Evolutionary conservation across 1,140 invertebrate genomes (phyloP).

Genomic region (Sinella curviseta): DNA sequence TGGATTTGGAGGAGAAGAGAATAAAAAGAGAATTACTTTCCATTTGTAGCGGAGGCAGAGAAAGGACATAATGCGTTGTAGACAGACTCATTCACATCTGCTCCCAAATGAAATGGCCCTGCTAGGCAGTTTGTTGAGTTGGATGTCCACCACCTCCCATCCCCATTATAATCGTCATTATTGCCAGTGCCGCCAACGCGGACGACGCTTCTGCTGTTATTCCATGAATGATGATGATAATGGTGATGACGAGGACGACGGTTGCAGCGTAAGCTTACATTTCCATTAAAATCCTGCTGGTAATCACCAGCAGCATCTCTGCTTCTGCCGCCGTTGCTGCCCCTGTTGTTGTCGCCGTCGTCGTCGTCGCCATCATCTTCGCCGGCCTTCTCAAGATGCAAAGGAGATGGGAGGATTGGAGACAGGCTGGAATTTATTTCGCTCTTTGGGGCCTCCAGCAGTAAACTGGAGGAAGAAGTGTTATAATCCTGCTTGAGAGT

Average conservation of each 20-base stretch:
- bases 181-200: too few species aligned
- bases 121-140: slow-evolving; percentile 9
- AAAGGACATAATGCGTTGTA: slow-evolving; percentile 34
- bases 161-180: neutral
- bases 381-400: too few species aligned
- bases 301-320: neutral
- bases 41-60: neutral
- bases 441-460: neutral
- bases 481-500: too few species aligned
- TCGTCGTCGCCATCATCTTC: neutral
- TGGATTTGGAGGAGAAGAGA: too few species aligned
- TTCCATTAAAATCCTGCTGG: too few species aligned
- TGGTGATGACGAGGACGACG: neutral
- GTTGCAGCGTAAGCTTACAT: too few species aligned
- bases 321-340: neutral
- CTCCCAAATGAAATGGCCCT: slow-evolving; percentile 20
- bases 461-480: too few species aligned
- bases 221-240: neutral
- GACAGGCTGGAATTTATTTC: neutral
- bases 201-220: neutral
- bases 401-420: neutral
- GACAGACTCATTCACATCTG: neutral
- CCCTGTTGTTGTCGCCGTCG: neutral
- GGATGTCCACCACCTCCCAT: neutral
- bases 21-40: too few species aligned